Percentiles rank a stretch among this genome's conserved stretches.
Conservation (phyloP, 2,888 invertebrate genomes). For the Oconnorella tubifera region DNA sequence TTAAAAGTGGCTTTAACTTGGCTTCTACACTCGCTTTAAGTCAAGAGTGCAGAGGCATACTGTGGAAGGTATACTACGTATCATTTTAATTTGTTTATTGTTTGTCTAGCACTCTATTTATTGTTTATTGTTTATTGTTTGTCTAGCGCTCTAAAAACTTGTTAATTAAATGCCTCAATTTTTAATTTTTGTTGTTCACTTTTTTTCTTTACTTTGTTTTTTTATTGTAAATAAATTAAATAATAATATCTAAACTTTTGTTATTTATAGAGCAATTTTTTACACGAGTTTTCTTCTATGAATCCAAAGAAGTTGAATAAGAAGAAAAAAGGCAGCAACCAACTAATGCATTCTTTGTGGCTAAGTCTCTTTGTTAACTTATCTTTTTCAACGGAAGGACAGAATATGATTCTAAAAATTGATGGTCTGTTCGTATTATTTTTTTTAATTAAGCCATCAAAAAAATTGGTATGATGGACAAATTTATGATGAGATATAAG, state of each 20-base stretch:
- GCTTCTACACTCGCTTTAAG: slow-evolving; percentile 45
- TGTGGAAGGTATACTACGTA: slow-evolving; percentile 52
- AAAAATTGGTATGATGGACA: too few species aligned
- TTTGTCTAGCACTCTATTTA: too few species aligned
- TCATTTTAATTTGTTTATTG: too few species aligned
- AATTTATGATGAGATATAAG: too few species aligned
- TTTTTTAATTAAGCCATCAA: too few species aligned
- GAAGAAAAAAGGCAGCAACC: slow-evolving; percentile 33
- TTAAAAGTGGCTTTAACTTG: slow-evolving; percentile 42
- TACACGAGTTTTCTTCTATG: slow-evolving; percentile 45
- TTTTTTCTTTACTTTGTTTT: too few species aligned
- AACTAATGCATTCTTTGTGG: slow-evolving; percentile 50
- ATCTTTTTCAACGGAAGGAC: slow-evolving; percentile 53
- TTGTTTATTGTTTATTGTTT: too few species aligned
- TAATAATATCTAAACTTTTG: too few species aligned
- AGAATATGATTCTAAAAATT: slow-evolving; percentile 51
- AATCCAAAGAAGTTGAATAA: slow-evolving; percentile 45
- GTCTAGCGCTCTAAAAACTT: too few species aligned
- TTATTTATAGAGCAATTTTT: slow-evolving; percentile 45
- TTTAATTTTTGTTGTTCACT: neutral
- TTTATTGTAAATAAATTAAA: too few species aligned
- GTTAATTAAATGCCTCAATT: too few species aligned
- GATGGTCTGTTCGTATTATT: slow-evolving; percentile 37
- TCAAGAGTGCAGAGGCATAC: slow-evolving; percentile 47
- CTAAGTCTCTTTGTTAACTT: slow-evolving; percentile 47